Percentiles rank a stretch among this genome's conserved stretches.
phyloP scores from a whole-genome alignment of 2,113 vertebrate genomes.

The Hippocampus abdominalis region DNA sequence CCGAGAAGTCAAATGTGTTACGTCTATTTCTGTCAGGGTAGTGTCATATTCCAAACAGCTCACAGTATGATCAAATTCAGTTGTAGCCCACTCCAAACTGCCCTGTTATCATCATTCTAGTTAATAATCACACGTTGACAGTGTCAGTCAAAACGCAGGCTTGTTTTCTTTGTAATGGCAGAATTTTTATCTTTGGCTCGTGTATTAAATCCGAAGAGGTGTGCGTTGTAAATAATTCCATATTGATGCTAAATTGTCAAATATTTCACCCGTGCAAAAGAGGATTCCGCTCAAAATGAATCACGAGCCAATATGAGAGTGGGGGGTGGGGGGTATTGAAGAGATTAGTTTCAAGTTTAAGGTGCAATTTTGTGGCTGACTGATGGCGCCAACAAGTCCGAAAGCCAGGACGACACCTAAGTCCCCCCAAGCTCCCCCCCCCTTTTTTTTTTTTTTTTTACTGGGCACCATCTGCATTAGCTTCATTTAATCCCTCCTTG shows the following conservation, averaged over 20 bases:
- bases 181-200: too few relatives aligned
- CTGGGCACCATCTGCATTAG: slow-evolving; percentile 64
- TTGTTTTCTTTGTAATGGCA: too few relatives aligned
- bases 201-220: neutral
- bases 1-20: too few relatives aligned
- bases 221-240: neutral
- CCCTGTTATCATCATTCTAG: too few relatives aligned
- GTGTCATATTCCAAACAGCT: too few relatives aligned
- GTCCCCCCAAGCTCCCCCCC: slow-evolving; percentile 25
- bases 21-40: too few relatives aligned
- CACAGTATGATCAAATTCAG: too few relatives aligned
- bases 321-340: slow-evolving; percentile 30
- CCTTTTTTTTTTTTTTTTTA: slow-evolving; percentile 39
- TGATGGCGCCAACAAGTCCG: slow-evolving; percentile 42
- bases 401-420: slow-evolving; percentile 26
- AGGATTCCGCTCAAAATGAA: slow-evolving; percentile 50
- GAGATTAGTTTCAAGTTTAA: slow-evolving; percentile 53
- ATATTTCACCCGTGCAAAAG: slow-evolving; percentile 22
- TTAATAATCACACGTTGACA: too few relatives aligned
- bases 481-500: slow-evolving; percentile 69
- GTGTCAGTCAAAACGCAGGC: too few relatives aligned
- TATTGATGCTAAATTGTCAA: slow-evolving; percentile 2
- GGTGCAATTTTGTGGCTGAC: slow-evolving; percentile 58
- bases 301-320: slow-evolving; percentile 47
- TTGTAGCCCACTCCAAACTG: too few relatives aligned